Conservation (phyloP, 2,888 invertebrate species). For the Augochlorella aurata region DNA sequence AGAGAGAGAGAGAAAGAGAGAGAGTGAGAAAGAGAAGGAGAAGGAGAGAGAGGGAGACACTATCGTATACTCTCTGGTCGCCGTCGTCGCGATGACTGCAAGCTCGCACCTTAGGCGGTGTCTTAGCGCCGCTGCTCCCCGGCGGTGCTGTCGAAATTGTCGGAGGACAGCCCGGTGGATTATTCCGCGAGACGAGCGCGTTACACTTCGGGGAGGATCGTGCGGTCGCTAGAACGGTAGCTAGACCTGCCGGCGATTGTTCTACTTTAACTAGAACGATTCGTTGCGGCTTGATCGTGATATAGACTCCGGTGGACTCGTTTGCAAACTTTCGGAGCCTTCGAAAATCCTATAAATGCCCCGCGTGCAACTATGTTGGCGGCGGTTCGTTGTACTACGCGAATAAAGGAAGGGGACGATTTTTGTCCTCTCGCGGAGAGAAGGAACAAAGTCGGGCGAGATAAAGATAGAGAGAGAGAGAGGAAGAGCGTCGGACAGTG, state of each 20-base stretch:
- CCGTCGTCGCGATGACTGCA: slow-evolving; percentile 58
- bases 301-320: not conserved
- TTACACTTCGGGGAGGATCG: not conserved
- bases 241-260: not conserved
- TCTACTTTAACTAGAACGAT: not conserved
- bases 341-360: no score
- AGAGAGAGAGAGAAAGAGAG: not conserved
- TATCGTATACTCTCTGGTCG: slow-evolving; percentile 50
- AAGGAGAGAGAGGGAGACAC: not conserved
- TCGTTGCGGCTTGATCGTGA: not conserved
- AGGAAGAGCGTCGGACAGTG: slow-evolving; percentile 43
- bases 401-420: not conserved
- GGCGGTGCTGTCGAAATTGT: slow-evolving; percentile 56
- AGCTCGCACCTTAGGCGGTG: slow-evolving; percentile 55
- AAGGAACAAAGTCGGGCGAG: not conserved
- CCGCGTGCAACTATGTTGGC: no score
- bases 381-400: no score
- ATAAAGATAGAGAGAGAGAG: slow-evolving; percentile 22
- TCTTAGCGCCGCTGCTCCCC: slow-evolving; percentile 40
- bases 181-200: slow-evolving; percentile 15
- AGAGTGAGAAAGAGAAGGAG: not conserved
- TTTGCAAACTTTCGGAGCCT: not conserved
- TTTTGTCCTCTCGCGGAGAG: not conserved
- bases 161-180: slow-evolving; percentile 21
- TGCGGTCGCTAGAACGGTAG: not conserved